Conservation (phyloP, 2,797 vertebrate species). For the Pangasius sanitwongsei region DNA sequence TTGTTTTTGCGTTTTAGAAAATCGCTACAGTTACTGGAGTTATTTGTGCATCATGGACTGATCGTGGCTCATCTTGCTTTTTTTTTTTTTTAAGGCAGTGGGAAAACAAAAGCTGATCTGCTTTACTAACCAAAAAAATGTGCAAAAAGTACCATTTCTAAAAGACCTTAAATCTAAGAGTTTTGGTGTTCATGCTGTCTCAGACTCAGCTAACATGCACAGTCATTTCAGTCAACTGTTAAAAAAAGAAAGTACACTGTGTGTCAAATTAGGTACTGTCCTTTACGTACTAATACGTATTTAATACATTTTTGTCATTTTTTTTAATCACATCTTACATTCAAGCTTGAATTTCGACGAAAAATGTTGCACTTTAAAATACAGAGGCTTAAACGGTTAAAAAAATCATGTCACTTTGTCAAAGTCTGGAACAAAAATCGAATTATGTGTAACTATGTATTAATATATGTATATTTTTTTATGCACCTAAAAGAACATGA, state of each 20-base stretch:
- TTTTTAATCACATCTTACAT: not conserved
- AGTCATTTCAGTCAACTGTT: not conserved
- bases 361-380: slow-evolving; percentile 21
- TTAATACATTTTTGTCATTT: not conserved
- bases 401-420: not conserved
- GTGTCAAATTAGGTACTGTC: not conserved
- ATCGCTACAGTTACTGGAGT: not conserved
- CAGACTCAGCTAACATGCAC: not conserved
- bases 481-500: not conserved
- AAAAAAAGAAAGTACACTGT: not conserved
- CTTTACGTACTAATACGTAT: not conserved
- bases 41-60: not conserved
- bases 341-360: not conserved
- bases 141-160: not conserved
- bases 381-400: not conserved
- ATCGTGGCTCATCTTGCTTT: not conserved
- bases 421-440: not conserved
- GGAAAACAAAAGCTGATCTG: not conserved
- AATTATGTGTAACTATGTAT: not conserved
- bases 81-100: not conserved
- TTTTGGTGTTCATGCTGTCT: not conserved
- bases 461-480: not conserved
- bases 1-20: slow-evolving; percentile 12
- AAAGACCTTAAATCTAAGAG: too few relatives aligned
- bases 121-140: not conserved